Evolutionary conservation across 1,140 invertebrate species (phyloP).

Genomic region (Psix sp.): DNA sequence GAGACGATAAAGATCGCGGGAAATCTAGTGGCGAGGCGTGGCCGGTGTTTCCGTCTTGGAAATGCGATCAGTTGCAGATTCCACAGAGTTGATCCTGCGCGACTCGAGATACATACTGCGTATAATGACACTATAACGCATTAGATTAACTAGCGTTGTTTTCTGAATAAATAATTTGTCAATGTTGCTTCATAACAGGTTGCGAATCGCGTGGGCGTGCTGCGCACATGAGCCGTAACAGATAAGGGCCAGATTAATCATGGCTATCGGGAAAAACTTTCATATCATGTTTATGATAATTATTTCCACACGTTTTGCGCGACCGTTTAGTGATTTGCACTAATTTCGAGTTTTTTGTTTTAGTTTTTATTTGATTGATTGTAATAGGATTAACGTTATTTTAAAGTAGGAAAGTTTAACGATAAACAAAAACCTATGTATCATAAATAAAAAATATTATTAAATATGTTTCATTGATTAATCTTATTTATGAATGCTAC

Average conservation of each 20-base stretch:
- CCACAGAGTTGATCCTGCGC: no score
- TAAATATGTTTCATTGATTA: no score
- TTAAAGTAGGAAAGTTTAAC: no score
- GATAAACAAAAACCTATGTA: no score
- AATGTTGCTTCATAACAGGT: slow-evolving; percentile 44
- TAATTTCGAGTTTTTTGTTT: no score
- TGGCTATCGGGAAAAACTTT: slow-evolving; percentile 46
- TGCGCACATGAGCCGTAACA: slow-evolving; percentile 35
- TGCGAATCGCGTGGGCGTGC: slow-evolving; percentile 33
- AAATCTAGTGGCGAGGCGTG: slow-evolving; percentile 19
- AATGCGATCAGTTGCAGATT: no score
- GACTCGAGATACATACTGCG: slow-evolving; percentile 12
- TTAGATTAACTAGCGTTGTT: slow-evolving; percentile 27
- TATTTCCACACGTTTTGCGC: slow-evolving; percentile 31
- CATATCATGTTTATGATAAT: slow-evolving; percentile 51
- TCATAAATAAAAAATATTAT: no score
- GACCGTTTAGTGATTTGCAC: no score
- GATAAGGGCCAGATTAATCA: slow-evolving; percentile 53
- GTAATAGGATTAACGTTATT: no score
- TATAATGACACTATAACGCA: slow-evolving; percentile 26
- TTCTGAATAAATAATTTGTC: slow-evolving; percentile 56
- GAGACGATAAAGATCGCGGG: slow-evolving; percentile 7
- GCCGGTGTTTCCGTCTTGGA: slow-evolving; percentile 6
- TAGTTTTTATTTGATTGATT: no score
- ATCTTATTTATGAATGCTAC: no score